Base-by-base conservation (phyloP, 2,797 vertebrate genomes). In the Lagodon rhomboides region DNA sequence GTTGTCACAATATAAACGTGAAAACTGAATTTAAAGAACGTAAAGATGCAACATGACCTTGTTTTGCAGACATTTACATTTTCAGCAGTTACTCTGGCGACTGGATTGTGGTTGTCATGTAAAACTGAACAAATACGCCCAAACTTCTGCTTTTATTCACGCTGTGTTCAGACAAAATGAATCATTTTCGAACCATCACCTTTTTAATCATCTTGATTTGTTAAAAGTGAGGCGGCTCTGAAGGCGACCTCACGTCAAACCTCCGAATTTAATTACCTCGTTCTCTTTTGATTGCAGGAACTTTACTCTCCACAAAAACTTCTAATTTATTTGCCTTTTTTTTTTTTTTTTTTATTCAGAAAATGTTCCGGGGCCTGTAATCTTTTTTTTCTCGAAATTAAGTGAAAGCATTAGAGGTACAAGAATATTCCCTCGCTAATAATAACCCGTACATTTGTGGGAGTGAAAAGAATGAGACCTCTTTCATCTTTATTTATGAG, bases 401-500 rank as follows among this genome's bases (percentile, higher is more conserved):
- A 7, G 12, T 51, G 30, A 55, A 76, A 44, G 20, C 16, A 56
- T 18, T 17, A 17, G 5, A 60, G 46, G 34, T 38, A 22, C 23
- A 53, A 12, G 0, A 53, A 53, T 30, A 50, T 13, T 41, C 41
- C 5, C 5, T 17, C 55, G 50, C 41, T 46, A 6, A 72, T 46
- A 43, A 27, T 30, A 22, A 71, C 25, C 8, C 12, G 13, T 3
- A 46, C 6, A 25, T 59, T 53, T 49, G 12, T 15, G 6, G 23
- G 2, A 23, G 8, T 13, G 20, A 51, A 70, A 64, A 58, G 4
- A 15, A 49, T 22, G 49, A 70, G 6, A 43, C 55, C 49, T 54
- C 38, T 58, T 56, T 34, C 5, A 22, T 65, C 18, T 71, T 60
- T 13, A 60, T 60, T 55, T 50, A 55, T 41, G 51, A 71, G 41